phyloP scores from a whole-genome alignment of 2,797 vertebrate genomes.

The Squalus acanthias region DNA sequence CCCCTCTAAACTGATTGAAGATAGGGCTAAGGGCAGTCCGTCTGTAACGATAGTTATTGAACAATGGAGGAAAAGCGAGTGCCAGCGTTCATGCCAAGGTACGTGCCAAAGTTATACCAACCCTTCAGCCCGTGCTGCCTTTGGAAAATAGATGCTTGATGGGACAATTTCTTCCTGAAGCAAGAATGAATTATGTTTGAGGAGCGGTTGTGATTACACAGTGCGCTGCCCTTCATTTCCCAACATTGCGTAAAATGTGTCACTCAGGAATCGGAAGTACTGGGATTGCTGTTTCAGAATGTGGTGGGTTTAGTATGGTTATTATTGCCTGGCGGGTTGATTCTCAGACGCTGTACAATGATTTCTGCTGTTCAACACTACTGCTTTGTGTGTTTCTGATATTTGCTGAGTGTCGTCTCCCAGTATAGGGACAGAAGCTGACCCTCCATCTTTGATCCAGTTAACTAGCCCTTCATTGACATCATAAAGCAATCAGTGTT shows the following conservation, averaged over 20 bases:
- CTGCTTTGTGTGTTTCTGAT: background rate
- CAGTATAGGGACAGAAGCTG: background rate
- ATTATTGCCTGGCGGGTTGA: too few species aligned
- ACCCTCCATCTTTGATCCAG: background rate
- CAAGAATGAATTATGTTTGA: background rate
- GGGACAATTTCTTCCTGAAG: background rate
- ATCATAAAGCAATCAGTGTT: background rate
- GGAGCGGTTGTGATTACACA: background rate
- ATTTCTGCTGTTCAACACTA: background rate
- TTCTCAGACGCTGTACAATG: background rate
- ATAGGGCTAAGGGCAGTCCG: too few species aligned
- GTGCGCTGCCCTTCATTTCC: background rate
- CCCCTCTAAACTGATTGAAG: too few species aligned
- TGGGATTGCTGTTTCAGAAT: background rate
- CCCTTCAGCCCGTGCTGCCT: background rate
- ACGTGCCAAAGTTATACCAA: too few species aligned
- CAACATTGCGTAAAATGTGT: background rate
- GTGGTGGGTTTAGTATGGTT: background rate
- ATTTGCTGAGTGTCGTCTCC: background rate
- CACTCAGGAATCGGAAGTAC: background rate
- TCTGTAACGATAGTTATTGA: too few species aligned
- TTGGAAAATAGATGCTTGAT: background rate
- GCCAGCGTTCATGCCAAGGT: too few species aligned
- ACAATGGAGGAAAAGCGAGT: too few species aligned
- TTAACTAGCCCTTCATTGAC: too few species aligned